Base-by-base conservation (phyloP, 2,113 vertebrate species). In the Dendrocopos noguchii region DNA sequence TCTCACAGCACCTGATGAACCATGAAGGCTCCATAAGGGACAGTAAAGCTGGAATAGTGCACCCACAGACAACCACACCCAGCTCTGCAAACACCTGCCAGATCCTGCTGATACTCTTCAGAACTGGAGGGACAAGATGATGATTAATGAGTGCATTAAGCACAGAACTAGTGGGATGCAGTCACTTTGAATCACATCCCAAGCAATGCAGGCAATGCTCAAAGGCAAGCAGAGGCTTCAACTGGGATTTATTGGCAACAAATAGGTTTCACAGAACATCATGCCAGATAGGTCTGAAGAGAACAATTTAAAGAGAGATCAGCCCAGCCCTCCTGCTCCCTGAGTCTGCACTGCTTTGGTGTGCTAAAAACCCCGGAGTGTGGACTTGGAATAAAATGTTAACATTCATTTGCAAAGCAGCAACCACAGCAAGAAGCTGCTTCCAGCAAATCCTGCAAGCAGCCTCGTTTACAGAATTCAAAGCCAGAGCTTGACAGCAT, bases 161-260 rank as follows among this genome's bases (percentile, higher is more conserved):
- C 66, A 68, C 15, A 72, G 74, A 63, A 57, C 61, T 78, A 67
- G 61, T 28, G n/a, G 44, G 59, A 87, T 79, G 59, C 53, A 88
- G 70, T 74, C 66, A 44, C 39, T 73, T 24, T 73, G 59, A 85
- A 73, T 65, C 34, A 81, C 39, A 55, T 44, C 53, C 33, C 55
- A 64, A 64, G 80, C 16, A 59, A 90, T 3, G 3, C 66, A 64
- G 16, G 44, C 66, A 64, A 39, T 1, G 6, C 63, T 65, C 29
- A 61, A 28, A 79, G 44, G 61, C 44, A 87, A 70, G 34, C 1
- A 1, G 34, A 25, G 27, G 85, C 24, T 79, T 61, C 0, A 0
- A 14, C 18, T 50, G n/a, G 64, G 52, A 73, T 92, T 85, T 66
- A 61, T 31, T 17, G 50, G 39, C 27, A 76, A 44, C n/a, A 78